Evolutionary conservation across 2,113 vertebrate genomes (phyloP).

Genomic region (Dasypus novemcinctus): DNA sequence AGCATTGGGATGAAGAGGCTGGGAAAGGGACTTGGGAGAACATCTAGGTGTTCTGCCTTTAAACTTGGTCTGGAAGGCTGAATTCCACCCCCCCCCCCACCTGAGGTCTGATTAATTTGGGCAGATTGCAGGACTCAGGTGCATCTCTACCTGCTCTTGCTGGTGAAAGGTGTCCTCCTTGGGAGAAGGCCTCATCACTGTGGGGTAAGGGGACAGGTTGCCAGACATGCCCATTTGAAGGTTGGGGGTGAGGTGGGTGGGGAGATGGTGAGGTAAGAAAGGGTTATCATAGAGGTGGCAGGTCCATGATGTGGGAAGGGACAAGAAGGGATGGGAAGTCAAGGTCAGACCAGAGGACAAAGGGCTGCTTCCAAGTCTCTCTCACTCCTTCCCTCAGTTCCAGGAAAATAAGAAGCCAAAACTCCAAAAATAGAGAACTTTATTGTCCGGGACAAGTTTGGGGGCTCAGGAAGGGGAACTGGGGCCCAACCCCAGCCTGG

Average conservation of each 20-base stretch:
- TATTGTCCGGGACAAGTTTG: conserved; percentile 82
- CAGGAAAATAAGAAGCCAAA: conserved; percentile 82
- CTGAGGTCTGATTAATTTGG: neutral
- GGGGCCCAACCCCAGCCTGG: conserved; percentile 51
- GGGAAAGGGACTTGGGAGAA: conserved; percentile 48
- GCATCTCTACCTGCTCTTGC: neutral
- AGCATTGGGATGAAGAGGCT: conserved; percentile 16
- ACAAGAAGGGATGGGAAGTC: conserved; percentile 4
- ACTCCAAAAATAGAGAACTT: conserved; percentile 87
- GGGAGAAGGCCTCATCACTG: neutral
- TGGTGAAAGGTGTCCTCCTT: neutral
- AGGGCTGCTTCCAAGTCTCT: conserved; percentile 71
- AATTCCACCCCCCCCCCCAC: neutral
- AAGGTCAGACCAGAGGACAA: conserved; percentile 32
- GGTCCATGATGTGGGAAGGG: conserved; percentile 6
- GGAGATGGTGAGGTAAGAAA: neutral
- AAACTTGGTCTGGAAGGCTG: neutral
- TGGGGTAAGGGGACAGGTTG: neutral
- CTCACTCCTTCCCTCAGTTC: conserved; percentile 79
- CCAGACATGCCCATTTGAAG: neutral
- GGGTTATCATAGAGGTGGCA: neutral
- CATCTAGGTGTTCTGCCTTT: conserved; percentile 27
- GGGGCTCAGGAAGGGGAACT: conserved; percentile 20
- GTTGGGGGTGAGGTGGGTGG: neutral
- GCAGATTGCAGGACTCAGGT: neutral